Conservation (phyloP, 2,888 invertebrate species). For the Netelia fuscicornis region DNA sequence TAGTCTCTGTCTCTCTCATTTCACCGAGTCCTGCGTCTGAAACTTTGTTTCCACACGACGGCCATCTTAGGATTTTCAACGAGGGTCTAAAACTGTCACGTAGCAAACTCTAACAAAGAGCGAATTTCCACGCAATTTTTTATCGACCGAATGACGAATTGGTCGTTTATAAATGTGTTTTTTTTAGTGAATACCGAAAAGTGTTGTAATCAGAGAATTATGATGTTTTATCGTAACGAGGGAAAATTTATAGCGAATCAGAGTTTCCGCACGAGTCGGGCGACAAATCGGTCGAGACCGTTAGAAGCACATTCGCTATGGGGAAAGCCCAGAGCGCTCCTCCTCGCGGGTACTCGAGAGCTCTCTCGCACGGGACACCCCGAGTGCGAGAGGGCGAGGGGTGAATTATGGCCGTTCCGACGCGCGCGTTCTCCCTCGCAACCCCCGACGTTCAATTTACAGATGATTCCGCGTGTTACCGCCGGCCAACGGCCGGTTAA, state of each 20-base stretch:
- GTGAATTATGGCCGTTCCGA: constrained; percentile 86
- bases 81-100: constrained; percentile 14
- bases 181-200: not conserved
- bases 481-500: constrained; percentile 85
- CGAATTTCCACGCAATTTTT: constrained; percentile 11
- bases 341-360: constrained; percentile 57
- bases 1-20: constrained; percentile 9
- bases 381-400: constrained; percentile 69
- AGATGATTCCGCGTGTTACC: constrained; percentile 87
- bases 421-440: constrained; percentile 81
- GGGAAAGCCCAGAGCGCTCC: constrained; percentile 51
- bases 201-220: not conserved
- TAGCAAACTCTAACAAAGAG: constrained; percentile 22
- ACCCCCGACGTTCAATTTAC: constrained; percentile 87
- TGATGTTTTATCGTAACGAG: not conserved
- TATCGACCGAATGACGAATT: not conserved
- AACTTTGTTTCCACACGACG: constrained; percentile 47
- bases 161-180: not conserved
- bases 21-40: constrained; percentile 2
- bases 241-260: constrained; percentile 7
- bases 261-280: constrained; percentile 19
- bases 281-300: constrained; percentile 53
- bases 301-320: constrained; percentile 41
- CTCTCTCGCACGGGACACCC: constrained; percentile 66
- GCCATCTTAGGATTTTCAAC: constrained; percentile 55